Conservation (phyloP, 2,888 invertebrate species). For the Galerucella nymphaeae region DNA sequence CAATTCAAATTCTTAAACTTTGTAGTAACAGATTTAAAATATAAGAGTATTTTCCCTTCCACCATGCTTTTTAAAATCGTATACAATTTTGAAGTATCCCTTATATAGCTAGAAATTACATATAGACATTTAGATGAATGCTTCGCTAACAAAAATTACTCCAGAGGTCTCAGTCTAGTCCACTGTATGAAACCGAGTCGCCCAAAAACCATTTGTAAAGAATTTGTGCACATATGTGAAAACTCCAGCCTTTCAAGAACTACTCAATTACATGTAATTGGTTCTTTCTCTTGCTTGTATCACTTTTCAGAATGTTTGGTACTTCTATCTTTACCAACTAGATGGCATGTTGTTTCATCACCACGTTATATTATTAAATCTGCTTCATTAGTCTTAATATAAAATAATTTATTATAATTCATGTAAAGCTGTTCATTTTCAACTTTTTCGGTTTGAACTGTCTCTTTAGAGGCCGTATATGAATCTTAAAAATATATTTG, state of each 20-base stretch:
- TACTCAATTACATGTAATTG: background rate
- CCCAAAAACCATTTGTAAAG: conserved; percentile 43
- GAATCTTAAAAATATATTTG: conserved; percentile 31
- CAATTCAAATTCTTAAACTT: background rate
- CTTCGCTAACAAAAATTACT: conserved; percentile 49
- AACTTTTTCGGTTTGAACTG: background rate
- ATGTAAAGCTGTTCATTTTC: conserved; percentile 30
- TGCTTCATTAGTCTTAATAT: background rate
- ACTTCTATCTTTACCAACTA: too few species aligned
- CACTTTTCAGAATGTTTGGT: background rate
- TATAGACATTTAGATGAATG: conserved; percentile 44
- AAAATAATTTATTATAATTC: conserved; percentile 13
- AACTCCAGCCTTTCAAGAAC: conserved; percentile 32
- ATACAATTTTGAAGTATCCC: conserved; percentile 32
- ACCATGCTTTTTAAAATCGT: background rate
- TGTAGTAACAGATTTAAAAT: too few species aligned
- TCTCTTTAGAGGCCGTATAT: conserved; percentile 13
- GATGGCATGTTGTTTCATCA: background rate
- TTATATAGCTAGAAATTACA: conserved; percentile 47
- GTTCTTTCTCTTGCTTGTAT: too few species aligned
- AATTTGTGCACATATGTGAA: conserved; percentile 48
- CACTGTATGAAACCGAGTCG: conserved; percentile 44
- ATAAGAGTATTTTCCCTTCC: too few species aligned
- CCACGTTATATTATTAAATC: background rate
- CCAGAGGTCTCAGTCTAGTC: conserved; percentile 50